Evolutionary conservation across 2,888 invertebrate genomes (phyloP).

Genomic region (Agrochola circellaris): DNA sequence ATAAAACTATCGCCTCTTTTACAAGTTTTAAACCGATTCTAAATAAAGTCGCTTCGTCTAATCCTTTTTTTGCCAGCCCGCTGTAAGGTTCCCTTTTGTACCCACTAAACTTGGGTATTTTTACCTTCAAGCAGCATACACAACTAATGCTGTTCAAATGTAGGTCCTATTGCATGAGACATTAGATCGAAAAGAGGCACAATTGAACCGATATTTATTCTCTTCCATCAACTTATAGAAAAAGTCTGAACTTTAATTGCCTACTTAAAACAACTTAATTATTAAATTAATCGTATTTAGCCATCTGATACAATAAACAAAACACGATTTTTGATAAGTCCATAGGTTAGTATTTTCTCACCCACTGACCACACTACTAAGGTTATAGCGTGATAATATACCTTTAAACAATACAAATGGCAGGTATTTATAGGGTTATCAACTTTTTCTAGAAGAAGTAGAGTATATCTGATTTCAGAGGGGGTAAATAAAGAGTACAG

Average conservation of each 20-base stretch:
- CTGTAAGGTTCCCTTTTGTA: too few relatives aligned
- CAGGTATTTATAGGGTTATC: conserved; percentile 5
- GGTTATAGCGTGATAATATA: conserved; percentile 41
- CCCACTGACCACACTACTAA: background rate
- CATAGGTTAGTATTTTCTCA: conserved; percentile 41
- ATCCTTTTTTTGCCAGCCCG: too few relatives aligned
- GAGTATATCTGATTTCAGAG: too few relatives aligned
- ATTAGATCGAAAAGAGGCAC: background rate
- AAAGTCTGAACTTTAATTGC: background rate
- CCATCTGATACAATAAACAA: background rate
- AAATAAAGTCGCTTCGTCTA: too few relatives aligned
- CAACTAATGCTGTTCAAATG: background rate
- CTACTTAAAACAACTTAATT: conserved; percentile 2
- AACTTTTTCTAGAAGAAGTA: too few relatives aligned
- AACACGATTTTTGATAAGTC: background rate
- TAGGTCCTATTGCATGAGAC: background rate
- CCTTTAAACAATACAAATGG: conserved; percentile 33
- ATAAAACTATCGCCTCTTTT: too few relatives aligned
- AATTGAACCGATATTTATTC: background rate
- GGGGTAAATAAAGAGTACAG: too few relatives aligned
- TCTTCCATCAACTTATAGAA: background rate
- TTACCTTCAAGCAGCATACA: too few relatives aligned
- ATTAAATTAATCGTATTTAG: background rate
- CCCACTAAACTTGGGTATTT: too few relatives aligned
- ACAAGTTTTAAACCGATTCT: too few relatives aligned